Conservation (phyloP, 2,888 invertebrate genomes). For the Dasysyrphus albostriatus region DNA sequence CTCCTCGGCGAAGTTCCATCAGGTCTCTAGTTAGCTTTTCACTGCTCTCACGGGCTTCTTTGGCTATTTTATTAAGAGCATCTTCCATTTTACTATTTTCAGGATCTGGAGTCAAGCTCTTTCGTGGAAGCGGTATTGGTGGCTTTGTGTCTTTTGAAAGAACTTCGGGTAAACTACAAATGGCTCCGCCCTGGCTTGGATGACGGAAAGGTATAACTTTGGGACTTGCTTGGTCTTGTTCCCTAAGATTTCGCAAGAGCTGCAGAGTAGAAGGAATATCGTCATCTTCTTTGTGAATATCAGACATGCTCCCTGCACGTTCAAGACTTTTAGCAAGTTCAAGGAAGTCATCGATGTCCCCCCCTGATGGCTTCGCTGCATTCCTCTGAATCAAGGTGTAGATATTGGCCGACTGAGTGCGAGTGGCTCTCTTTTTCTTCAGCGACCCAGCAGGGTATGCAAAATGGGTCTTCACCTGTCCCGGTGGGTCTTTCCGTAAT, state of each 20-base stretch:
- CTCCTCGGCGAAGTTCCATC: conserved; percentile 85
- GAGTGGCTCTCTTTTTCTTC: conserved; percentile 91
- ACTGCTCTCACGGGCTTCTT: conserved; percentile 90
- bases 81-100: conserved; percentile 87
- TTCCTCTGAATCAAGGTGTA: conserved; percentile 90
- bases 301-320: conserved; percentile 87
- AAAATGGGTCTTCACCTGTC: conserved; percentile 78
- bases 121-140: conserved; percentile 86
- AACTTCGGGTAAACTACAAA: conserved; percentile 82
- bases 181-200: conserved; percentile 83
- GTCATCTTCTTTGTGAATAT: conserved; percentile 83
- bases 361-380: conserved; percentile 83
- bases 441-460: conserved; percentile 83
- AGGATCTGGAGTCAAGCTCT: conserved; percentile 84
- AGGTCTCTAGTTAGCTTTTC: conserved; percentile 88
- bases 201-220: conserved; percentile 80
- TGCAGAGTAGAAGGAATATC: conserved; percentile 81
- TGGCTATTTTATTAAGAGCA: conserved; percentile 89
- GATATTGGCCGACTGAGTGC: conserved; percentile 93
- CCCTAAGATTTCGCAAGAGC: conserved; percentile 80
- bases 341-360: conserved; percentile 85
- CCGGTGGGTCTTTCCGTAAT: conserved; percentile 90
- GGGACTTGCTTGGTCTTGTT: conserved; percentile 78
- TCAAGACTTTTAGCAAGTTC: conserved; percentile 85
- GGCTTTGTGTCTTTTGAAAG: conserved; percentile 81